Evolutionary conservation across 2,888 invertebrate species (phyloP), one percentile per base, ranked within the genome.

Genomic region (Linnaemya vulpina): DNA sequence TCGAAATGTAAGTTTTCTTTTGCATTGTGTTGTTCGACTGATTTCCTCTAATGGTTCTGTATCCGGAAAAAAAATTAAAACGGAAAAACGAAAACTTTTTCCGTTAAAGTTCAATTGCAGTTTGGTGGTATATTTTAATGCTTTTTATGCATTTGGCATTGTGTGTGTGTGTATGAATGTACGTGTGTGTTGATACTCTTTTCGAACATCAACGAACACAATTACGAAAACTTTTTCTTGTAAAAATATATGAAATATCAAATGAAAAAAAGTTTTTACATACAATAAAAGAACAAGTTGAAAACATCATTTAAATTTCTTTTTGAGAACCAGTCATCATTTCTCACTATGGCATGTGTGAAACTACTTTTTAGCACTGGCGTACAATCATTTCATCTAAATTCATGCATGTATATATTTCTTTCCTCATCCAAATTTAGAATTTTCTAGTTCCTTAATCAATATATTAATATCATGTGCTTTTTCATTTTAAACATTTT

Each of bases 51-150:
- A 85, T 85, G 85, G 85, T 62, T 78, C 74, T 85, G 85, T 79
- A 75, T 85, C 85, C 85, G 82, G 67, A 40, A 58, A 70, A 83
- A 67, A 79, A 75, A 82, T 53, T 73, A 63, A 35, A 68, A 83
- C 76, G 82, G 82, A 83, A 83, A 78, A 85, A 78, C 63, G 65
- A 85, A 81, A 85, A 85, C 75, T 85, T 85, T 75, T 79, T 82
- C 82, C 85, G 85, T 67, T 85, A 82, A 85, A 82, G 82, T 85
- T 85, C 85, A 82, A 85, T 85, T 85, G 85, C 82, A 85, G 78
- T 79, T 75, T 79, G 78, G 67, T 79, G 65, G 49, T 55, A 67
- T 20, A 70, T 30, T 71, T 68, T 43, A 51, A 65, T 67, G 5
- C 9, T 55, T 53, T 68, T 38, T 38, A 43, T 62, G 10, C 10